Evolutionary conservation across 2,888 invertebrate species (phyloP).

Genomic region (Metellina segmentata): DNA sequence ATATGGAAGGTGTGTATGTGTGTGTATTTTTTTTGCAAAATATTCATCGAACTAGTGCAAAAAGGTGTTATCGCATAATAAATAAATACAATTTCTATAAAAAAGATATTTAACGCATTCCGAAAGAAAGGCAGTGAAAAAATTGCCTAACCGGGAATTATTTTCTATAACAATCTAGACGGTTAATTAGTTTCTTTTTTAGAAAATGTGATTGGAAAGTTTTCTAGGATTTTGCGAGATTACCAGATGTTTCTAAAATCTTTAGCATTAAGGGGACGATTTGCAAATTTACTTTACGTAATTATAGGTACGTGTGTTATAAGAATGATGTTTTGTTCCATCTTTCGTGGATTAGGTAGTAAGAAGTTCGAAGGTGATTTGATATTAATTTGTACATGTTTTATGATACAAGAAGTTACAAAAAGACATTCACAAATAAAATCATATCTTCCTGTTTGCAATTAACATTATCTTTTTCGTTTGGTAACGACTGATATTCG

Average conservation of each 20-base stretch:
- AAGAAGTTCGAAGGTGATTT: no score
- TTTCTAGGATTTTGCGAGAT: not conserved
- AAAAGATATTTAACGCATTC: not conserved
- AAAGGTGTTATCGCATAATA: conserved; percentile 7
- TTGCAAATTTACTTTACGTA: not conserved
- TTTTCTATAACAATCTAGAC: conserved; percentile 22
- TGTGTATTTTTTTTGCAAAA: not conserved
- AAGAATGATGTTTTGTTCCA: no score
- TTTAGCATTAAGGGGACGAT: not conserved
- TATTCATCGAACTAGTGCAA: not conserved
- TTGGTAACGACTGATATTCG: no score
- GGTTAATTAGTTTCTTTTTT: conserved; percentile 46
- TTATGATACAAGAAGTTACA: no score
- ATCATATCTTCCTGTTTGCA: no score
- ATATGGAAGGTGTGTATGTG: no score
- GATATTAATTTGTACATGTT: no score
- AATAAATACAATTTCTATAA: not conserved
- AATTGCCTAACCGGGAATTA: not conserved
- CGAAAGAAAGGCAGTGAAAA: not conserved
- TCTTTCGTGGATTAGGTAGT: no score
- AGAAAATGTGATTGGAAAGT: conserved; percentile 8
- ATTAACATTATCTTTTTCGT: no score
- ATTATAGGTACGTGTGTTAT: no score
- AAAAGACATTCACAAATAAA: no score
- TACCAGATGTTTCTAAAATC: conserved; percentile 5